These are phyloP conservation scores for Tachuris rubrigastra DNA, from an alignment of 2,113 vertebrate species.

Conservation along the genomic window DNA sequence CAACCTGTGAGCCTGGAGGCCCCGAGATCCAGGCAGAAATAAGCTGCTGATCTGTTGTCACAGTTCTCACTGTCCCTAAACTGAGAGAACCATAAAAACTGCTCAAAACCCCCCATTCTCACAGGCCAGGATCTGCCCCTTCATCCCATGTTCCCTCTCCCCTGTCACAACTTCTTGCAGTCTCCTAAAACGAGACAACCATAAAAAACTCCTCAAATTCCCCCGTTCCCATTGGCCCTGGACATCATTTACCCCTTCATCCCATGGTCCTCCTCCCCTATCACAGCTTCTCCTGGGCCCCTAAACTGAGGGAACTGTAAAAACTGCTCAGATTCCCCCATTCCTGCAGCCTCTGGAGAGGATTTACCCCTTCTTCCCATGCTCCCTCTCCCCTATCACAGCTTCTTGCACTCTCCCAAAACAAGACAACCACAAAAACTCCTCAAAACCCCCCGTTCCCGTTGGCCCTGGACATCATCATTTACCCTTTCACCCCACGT, in stretches of 20 bases:
- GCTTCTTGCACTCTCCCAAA: too few relatives aligned
- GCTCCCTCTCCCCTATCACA: too few relatives aligned
- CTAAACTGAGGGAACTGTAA: not conserved
- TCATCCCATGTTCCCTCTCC: fast-evolving
- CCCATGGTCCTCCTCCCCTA: not conserved
- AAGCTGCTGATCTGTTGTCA: not conserved
- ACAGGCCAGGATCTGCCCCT: too few relatives aligned
- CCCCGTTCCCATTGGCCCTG: not conserved
- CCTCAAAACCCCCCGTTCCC: too few relatives aligned
- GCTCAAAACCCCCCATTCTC: too few relatives aligned
- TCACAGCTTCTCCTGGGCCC: not conserved
- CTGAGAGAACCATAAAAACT: too few relatives aligned
- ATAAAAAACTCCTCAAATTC: not conserved
- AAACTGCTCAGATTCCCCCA: not conserved
- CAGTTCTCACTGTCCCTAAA: too few relatives aligned
- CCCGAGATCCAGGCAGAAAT: fast-evolving
- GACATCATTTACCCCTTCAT: too few relatives aligned
- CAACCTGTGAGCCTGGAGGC: not conserved
- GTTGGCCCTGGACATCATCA: too few relatives aligned
- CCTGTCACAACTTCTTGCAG: not conserved
- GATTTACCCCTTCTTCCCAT: too few relatives aligned
- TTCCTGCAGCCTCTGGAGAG: not conserved
- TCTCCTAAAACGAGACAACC: not conserved
- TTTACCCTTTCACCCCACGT: too few relatives aligned
- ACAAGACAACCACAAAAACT: too few relatives aligned